Evolutionary conservation across 2,888 invertebrate species (phyloP).

Genomic region (Linyphia triangularis): DNA sequence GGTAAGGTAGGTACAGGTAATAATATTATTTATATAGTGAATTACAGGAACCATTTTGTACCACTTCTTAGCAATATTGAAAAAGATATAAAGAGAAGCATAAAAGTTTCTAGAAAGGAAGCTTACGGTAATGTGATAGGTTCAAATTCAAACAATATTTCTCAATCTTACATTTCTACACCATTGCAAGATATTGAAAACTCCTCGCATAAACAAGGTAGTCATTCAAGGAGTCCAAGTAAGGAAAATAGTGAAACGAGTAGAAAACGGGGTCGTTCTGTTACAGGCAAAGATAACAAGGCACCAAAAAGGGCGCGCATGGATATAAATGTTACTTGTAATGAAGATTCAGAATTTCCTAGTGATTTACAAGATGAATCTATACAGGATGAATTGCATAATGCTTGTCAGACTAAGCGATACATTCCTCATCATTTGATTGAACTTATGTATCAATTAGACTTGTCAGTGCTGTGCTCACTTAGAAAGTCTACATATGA

Average conservation of each 20-base stretch:
- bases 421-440: too few relatives aligned
- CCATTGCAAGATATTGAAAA: conserved; percentile 54
- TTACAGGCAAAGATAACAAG: not conserved
- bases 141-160: conserved; percentile 55
- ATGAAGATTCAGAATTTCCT: too few relatives aligned
- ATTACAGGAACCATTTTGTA: conserved; percentile 57
- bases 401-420: too few relatives aligned
- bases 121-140: conserved; percentile 50
- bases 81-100: conserved; percentile 53
- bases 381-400: too few relatives aligned
- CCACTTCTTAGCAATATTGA: conserved; percentile 44
- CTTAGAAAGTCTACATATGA: conserved; percentile 50
- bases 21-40: conserved; percentile 46
- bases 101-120: conserved; percentile 52
- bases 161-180: conserved; percentile 48
- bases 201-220: too few relatives aligned
- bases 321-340: too few relatives aligned
- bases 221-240: too few relatives aligned
- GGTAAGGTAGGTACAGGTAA: conserved; percentile 51
- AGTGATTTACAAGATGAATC: too few relatives aligned
- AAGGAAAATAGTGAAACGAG: too few relatives aligned
- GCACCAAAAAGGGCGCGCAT: conserved; percentile 39
- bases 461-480: too few relatives aligned
- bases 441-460: too few relatives aligned
- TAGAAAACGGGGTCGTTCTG: too few relatives aligned